Percentiles rank a stretch among this genome's conserved stretches.
Evolutionary conservation across 30 jellyfish, hydroid and myxozoan species (phyloP).

Genomic region (Clytia hemisphaerica): DNA sequence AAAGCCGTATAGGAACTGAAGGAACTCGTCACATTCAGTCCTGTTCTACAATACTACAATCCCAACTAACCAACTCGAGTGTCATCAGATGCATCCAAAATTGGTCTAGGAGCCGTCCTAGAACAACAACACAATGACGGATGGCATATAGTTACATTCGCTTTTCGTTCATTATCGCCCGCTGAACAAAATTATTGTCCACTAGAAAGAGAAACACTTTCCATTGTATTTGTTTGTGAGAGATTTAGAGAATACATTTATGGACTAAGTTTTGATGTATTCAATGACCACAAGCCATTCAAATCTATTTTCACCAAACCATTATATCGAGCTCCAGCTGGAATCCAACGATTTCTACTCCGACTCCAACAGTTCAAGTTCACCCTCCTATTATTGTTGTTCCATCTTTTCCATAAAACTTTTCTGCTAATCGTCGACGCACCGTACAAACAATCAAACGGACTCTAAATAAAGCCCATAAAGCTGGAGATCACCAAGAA

Average conservation of each 20-base stretch:
- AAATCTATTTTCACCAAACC: conserved; percentile 39
- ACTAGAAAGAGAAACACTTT: conserved; percentile 36
- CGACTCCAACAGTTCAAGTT: conserved; percentile 36
- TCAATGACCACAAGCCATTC: conserved; percentile 39
- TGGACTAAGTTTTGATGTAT: conserved; percentile 38
- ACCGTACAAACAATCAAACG: conserved; percentile 59
- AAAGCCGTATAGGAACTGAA: conserved; percentile 45
- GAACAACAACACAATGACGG: conserved; percentile 24
- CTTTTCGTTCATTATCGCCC: conserved; percentile 47
- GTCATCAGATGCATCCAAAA: conserved; percentile 48
- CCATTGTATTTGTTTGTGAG: conserved; percentile 45
- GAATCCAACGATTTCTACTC: no score
- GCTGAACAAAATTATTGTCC: conserved; percentile 34
- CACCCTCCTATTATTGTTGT: conserved; percentile 21
- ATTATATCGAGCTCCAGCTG: conserved; percentile 49
- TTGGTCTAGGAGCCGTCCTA: conserved; percentile 68
- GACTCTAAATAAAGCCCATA: conserved; percentile 30
- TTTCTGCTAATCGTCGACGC: no score
- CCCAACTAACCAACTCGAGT: conserved; percentile 39
- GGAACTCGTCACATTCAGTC: conserved; percentile 36
- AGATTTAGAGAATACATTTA: conserved; percentile 30
- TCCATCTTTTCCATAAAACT: conserved; percentile 8
- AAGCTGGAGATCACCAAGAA: conserved; percentile 37
- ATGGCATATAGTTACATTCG: conserved; percentile 65
- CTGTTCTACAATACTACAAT: conserved; percentile 36